Conservation (phyloP, 2,888 invertebrate genomes). For the Alitta virens region DNA sequence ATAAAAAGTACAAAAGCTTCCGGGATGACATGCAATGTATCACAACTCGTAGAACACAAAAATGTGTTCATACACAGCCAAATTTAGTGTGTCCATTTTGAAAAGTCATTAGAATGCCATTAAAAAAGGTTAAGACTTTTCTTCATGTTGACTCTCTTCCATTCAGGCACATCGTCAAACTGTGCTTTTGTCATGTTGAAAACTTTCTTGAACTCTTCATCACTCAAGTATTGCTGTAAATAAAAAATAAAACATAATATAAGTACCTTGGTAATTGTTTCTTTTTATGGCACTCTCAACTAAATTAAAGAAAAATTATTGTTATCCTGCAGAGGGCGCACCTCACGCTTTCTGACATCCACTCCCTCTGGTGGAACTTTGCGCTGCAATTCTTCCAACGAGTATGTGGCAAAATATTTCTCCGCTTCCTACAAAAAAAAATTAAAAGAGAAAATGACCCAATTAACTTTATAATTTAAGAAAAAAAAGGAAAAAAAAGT, state of each 20-base stretch:
- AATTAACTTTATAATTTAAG: no score
- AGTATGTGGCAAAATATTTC: constrained; percentile 32
- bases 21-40: no score
- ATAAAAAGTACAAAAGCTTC: no score
- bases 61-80: no score
- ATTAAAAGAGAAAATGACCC: background rate
- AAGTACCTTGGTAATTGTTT: no score
- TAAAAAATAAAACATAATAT: no score
- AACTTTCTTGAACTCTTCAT: constrained; percentile 37
- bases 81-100: no score
- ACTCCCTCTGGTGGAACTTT: constrained; percentile 40
- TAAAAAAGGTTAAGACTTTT: constrained; percentile 38
- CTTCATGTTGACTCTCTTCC: constrained; percentile 38
- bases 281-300: no score
- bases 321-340: constrained; percentile 12
- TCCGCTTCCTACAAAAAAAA: constrained; percentile 34
- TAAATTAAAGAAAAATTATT: background rate
- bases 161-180: constrained; percentile 30
- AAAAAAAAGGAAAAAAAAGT: no score
- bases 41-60: no score
- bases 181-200: constrained; percentile 35
- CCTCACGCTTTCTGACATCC: constrained; percentile 39
- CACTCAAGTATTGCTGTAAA: constrained; percentile 35
- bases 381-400: constrained; percentile 31
- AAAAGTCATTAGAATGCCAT: no score